Evolutionary conservation across 30 jellyfish, hydroid and myxozoan genomes (phyloP).

Genomic region (Clytia hemisphaerica): DNA sequence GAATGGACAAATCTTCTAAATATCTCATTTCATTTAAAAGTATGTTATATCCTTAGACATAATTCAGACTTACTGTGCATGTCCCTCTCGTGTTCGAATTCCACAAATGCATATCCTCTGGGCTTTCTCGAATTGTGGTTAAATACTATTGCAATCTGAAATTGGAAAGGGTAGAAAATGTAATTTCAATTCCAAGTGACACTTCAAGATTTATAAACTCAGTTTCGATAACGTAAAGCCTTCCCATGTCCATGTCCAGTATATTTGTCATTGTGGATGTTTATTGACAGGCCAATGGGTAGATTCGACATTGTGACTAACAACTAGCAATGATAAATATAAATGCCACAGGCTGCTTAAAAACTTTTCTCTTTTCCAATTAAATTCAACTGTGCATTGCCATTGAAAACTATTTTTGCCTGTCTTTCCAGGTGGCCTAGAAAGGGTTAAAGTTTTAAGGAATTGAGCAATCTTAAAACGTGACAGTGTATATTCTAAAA

Average conservation of each 20-base stretch:
- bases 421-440: background rate
- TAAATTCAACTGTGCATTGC: no score
- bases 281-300: no score
- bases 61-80: constrained; percentile 67
- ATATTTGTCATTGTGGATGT: no score
- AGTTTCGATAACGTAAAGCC: no score
- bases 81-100: constrained; percentile 89
- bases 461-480: background rate
- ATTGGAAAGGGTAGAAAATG: background rate
- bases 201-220: background rate
- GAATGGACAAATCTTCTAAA: no score
- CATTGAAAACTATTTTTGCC: background rate
- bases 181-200: background rate
- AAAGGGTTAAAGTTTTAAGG: background rate
- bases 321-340: no score
- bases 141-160: constrained; percentile 64
- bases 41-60: no score
- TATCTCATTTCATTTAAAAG: no score
- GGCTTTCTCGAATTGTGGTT: constrained; percentile 50
- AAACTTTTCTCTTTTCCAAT: no score
- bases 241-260: no score
- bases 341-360: background rate
- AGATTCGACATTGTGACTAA: no score
- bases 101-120: constrained; percentile 96
- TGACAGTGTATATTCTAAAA: background rate